Evolutionary conservation across 2,888 invertebrate genomes (phyloP), one percentile per base, ranked within the genome.

Genomic region (Hydrotaea cyrtoneurina): DNA sequence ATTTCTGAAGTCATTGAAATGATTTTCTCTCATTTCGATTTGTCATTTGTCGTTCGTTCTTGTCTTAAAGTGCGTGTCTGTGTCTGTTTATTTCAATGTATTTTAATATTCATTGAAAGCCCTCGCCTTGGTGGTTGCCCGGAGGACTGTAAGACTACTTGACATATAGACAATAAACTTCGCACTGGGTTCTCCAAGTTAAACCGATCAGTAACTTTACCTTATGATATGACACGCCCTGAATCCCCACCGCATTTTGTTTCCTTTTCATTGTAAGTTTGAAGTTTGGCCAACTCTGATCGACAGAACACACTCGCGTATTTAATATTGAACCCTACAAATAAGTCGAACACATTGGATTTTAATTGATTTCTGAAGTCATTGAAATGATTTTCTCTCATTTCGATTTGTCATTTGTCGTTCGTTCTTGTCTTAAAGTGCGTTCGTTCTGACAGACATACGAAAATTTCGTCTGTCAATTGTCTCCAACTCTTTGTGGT

Each of bases 311-410:
- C 3, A 26, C 59, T 11, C 7, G 1, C 21, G 23, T 55, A 26
- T 59, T 59, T 59, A 66, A 66, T 66, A 43, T 66, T 43, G 39
- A 66, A 36, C 39, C 66, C 23, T 23, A 46, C 15, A 36, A 23
- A 66, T 21, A 46, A 69, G 13, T 21, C 13, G 5, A 31, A 39
- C 46, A 39, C 11, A 69, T 21, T 69, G 8, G 15, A 23, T 46
- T 46, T 31, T 46, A 69, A 69, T 46, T 66, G 39, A 66, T 43
- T 69, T 3, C 23, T 23, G 21, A 69, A 66, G 43, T 69, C 23
- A 46, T 69, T 43, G 46, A 69, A 69, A 46, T 69, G 69, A 69
- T 69, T 69, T 66, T 46, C 59, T 59, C 26, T 59, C 59, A 59
- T 8, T 59, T 59, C 11, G 21, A 10, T 21, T 17, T 55, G 39